phyloP scores from a whole-genome alignment of 2,113 vertebrate species.

The Myrmecobius fasciatus region DNA sequence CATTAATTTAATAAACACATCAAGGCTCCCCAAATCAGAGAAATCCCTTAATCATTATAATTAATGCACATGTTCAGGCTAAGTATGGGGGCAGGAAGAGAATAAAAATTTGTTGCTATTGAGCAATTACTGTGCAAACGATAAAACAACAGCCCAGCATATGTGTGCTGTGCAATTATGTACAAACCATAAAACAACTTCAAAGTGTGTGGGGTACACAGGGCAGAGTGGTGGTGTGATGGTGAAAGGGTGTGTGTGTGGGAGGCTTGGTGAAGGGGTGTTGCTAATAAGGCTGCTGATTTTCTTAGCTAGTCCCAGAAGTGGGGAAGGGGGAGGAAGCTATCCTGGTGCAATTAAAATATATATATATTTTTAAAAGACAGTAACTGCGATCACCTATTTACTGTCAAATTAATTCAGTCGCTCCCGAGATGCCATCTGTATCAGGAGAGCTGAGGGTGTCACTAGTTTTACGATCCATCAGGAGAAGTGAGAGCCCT shows the following conservation, averaged over 20 bases:
- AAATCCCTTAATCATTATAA: slow-evolving; percentile 88
- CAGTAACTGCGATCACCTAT: slow-evolving; percentile 87
- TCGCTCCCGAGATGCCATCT: slow-evolving; percentile 83
- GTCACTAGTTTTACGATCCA: slow-evolving; percentile 83
- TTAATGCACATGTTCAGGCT: slow-evolving; percentile 84
- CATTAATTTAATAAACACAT: slow-evolving; percentile 93
- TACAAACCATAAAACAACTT: not conserved
- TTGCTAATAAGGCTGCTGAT: slow-evolving; percentile 85
- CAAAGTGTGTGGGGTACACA: not conserved
- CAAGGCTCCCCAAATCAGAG: slow-evolving; percentile 85
- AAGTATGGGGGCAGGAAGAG: slow-evolving; percentile 64
- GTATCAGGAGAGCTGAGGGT: slow-evolving; percentile 78
- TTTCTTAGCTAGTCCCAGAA: slow-evolving; percentile 87
- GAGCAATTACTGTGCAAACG: slow-evolving; percentile 91
- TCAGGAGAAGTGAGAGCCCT: slow-evolving; percentile 81
- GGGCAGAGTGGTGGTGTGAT: not conserved
- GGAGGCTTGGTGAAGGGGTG: slow-evolving; percentile 59
- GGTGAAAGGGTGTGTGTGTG: slow-evolving; percentile 65
- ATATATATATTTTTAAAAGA: slow-evolving; percentile 59
- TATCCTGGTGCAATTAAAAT: slow-evolving; percentile 90
- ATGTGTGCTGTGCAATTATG: rapidly evolving
- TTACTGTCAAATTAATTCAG: slow-evolving; percentile 94
- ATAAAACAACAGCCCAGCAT: slow-evolving; percentile 83
- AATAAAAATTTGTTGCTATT: slow-evolving; percentile 82
- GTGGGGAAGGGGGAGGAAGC: slow-evolving; percentile 78